Percentiles rank a stretch among this genome's conserved stretches.
phyloP scores from a whole-genome alignment of 2,797 vertebrate species.

The Falco cherrug region DNA sequence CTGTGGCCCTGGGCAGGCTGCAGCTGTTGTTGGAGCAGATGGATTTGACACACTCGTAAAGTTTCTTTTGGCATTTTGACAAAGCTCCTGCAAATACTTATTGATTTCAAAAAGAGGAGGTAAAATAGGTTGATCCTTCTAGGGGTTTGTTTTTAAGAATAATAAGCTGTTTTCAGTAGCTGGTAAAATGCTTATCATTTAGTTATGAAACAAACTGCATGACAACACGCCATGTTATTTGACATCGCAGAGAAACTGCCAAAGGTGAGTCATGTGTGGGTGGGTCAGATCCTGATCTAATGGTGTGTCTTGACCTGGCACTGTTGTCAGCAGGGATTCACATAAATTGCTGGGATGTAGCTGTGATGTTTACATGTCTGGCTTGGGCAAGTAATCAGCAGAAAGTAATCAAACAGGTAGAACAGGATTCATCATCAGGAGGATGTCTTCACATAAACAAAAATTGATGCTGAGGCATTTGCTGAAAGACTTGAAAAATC shows the following conservation, averaged over 20 bases:
- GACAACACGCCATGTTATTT: neutral
- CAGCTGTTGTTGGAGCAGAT: neutral
- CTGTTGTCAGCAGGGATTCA: neutral
- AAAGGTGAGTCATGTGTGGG: neutral
- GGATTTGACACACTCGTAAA: neutral
- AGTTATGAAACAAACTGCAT: neutral
- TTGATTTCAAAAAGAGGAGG: neutral
- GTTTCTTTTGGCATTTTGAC: neutral
- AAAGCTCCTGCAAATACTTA: neutral
- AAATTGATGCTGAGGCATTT: neutral
- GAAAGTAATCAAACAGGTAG: conserved; percentile 56
- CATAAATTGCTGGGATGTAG: conserved; percentile 4
- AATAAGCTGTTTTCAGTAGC: neutral
- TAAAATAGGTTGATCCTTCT: neutral
- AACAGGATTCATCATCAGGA: conserved; percentile 48
- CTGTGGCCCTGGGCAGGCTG: neutral
- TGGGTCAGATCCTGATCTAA: neutral
- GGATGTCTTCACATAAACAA: conserved; percentile 12
- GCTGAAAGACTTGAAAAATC: neutral
- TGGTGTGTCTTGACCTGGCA: neutral
- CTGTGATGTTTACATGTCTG: conserved; percentile 12
- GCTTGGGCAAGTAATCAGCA: conserved; percentile 26
- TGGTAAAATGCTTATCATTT: neutral
- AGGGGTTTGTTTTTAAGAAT: neutral
- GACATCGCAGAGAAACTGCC: neutral